Base-by-base conservation (phyloP, 2,113 vertebrate genomes). In the Donacobius atricapilla region DNA sequence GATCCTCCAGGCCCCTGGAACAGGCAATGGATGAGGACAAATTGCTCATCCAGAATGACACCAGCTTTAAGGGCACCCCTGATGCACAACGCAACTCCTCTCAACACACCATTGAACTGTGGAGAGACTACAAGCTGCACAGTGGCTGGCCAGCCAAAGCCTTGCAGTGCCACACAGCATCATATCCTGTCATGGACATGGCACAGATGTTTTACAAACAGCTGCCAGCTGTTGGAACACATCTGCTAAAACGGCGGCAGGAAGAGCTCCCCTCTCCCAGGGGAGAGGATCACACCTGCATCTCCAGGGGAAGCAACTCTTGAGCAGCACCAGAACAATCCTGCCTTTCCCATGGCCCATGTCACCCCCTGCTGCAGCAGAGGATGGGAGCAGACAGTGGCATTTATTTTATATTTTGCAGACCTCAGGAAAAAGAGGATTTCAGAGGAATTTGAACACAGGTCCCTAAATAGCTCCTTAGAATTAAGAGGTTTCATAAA, bases 401-500 rank as follows among this genome's bases (percentile, higher is more conserved):
- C 47, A 56, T 94, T 85, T 75, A 70, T 80, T 97, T 96, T 64
- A 28, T 69, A 84, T 88, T 89, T 78, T 7, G 0, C 72, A 90
- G 68, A 33, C 51, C 53, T 90, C 48, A 33, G 83, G 85, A 78
- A 89, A 94, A 96, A 95, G 92, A 92, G 94, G 90, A 95, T 95
- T 96, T 95, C 21, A 33, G 83, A 94, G 76, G 83, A 92, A 94
- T 96, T 96, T 92, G 64, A 86, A 47, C 69, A 92, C 47, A 78
- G 90, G 40, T 94, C 86, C 80, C 80, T 97, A 94, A 96, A 97
- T 92, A 95, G 92, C 93, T 90, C 86, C 85, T 96, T 93, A 93
- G 76, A 97, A 96, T 83, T 86, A 92, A 95, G 83, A 88, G 76
- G 48, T 92, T 92, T 94, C 64, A 53, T 0, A 14, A 60, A 37